Evolutionary conservation across 2,113 vertebrate species (phyloP).

Genomic region (Dinomys branickii): DNA sequence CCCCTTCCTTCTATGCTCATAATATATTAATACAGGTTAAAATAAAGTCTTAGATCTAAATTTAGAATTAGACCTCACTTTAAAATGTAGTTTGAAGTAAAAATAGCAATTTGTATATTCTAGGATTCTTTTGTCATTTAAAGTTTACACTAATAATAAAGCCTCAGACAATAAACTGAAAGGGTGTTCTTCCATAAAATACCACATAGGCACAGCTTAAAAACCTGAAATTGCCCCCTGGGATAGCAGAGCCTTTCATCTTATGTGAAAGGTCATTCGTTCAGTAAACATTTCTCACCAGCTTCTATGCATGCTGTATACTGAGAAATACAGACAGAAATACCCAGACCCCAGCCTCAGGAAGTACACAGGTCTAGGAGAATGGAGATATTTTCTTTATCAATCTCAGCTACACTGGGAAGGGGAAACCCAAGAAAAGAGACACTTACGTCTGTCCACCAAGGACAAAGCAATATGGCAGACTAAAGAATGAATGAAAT

Average conservation of each 20-base stretch:
- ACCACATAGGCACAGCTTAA: background rate
- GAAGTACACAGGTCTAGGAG: background rate
- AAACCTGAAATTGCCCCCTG: constrained; percentile 9
- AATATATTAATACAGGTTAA: constrained; percentile 48
- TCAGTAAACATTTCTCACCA: background rate
- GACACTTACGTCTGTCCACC: background rate
- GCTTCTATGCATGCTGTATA: background rate
- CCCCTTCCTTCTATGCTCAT: constrained; percentile 11
- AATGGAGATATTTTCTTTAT: background rate
- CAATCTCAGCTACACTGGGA: background rate
- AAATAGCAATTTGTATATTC: constrained; percentile 63
- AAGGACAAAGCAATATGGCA: background rate
- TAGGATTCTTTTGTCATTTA: constrained; percentile 59
- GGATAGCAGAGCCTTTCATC: constrained; percentile 30
- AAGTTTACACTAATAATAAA: background rate
- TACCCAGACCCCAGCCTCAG: background rate
- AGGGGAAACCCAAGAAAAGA: background rate
- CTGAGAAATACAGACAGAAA: background rate
- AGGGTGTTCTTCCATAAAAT: background rate
- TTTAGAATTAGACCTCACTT: constrained; percentile 1
- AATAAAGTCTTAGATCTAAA: constrained; percentile 36
- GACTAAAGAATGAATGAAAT: background rate
- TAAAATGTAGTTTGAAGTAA: constrained; percentile 62
- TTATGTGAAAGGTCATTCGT: background rate
- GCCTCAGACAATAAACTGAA: constrained; percentile 31